Conservation (phyloP, 2,113 vertebrate genomes). For the Sphaerodactylus townsendi region DNA sequence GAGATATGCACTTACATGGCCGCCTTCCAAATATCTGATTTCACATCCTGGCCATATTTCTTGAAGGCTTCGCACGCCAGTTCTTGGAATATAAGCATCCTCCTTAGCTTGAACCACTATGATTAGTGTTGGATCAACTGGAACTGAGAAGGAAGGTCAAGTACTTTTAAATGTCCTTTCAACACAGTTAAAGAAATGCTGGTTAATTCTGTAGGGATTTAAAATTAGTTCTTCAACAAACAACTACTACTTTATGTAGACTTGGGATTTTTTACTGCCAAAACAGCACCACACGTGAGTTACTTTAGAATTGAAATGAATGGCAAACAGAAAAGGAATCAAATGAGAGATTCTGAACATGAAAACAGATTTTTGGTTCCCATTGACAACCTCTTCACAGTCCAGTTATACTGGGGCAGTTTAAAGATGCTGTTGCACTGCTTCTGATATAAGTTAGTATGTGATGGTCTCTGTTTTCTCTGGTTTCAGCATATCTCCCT, state of each 20-base stretch:
- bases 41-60: conserved; percentile 99
- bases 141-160: conserved; percentile 76
- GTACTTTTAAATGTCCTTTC: neutral
- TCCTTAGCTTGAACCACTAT: conserved; percentile 95
- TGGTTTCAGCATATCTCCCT: neutral
- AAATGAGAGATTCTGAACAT: neutral
- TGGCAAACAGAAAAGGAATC: neutral
- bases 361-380: neutral
- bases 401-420: neutral
- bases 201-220: neutral
- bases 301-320: neutral
- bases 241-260: neutral
- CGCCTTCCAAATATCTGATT: conserved; percentile 91
- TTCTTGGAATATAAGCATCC: conserved; percentile 94
- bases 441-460: neutral
- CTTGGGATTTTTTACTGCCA: neutral
- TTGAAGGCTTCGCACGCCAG: conserved; percentile 91
- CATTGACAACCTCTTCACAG: neutral
- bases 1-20: conserved; percentile 95
- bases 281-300: neutral
- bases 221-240: neutral
- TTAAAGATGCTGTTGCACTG: neutral
- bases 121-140: conserved; percentile 94
- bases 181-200: neutral
- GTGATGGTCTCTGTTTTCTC: neutral